These are phyloP conservation scores for Aphelocoma coerulescens DNA, from an alignment of 2,113 vertebrate species.

Conservation along the genomic window DNA sequence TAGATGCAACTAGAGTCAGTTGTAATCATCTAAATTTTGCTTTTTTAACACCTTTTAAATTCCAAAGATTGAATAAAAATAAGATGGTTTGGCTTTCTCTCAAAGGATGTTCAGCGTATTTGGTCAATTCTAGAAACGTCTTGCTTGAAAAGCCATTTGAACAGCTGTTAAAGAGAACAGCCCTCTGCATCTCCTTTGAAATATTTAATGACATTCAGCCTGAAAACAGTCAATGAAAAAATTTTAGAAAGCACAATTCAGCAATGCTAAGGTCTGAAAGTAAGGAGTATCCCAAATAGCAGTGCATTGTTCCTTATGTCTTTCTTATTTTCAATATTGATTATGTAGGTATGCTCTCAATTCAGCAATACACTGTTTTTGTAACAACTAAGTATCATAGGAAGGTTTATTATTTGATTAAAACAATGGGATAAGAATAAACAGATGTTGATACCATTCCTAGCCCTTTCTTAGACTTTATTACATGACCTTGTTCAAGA, in stretches of 20 bases:
- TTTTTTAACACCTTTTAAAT: neutral
- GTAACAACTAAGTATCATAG: neutral
- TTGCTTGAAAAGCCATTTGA: neutral
- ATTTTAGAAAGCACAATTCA: neutral
- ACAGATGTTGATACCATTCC: neutral
- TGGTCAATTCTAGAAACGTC: neutral
- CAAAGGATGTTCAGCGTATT: neutral
- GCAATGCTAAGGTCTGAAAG: neutral
- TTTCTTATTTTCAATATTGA: neutral
- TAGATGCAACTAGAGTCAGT: neutral
- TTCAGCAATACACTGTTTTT: neutral
- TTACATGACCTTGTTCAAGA: neutral
- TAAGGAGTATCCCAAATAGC: neutral
- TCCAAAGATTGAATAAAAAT: neutral
- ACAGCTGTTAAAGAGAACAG: neutral
- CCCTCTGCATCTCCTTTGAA: neutral
- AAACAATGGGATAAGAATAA: neutral
- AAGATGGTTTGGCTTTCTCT: neutral
- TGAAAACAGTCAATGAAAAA: neutral
- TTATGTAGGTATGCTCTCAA: neutral
- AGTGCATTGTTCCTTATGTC: neutral
- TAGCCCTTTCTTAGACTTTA: neutral
- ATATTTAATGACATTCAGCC: neutral
- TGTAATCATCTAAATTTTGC: neutral
- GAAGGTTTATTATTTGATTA: neutral